Evolutionary conservation across 2,797 vertebrate species (phyloP).

Genomic region (Scomberomorus guttatus): DNA sequence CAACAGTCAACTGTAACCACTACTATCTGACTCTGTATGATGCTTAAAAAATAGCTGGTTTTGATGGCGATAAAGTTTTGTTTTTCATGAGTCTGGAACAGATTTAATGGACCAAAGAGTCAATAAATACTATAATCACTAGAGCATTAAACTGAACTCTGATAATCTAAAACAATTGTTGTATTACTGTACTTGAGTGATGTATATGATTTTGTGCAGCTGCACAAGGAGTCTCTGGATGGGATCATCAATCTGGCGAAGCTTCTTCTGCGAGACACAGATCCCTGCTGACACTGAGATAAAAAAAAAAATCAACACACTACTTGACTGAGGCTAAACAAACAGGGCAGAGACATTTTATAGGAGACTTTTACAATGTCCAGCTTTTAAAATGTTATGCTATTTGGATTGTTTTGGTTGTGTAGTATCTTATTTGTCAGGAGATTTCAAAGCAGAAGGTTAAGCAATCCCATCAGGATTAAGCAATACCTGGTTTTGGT

Average conservation of each 20-base stretch:
- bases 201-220: conserved; percentile 94
- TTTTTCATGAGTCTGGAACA: background rate
- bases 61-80: background rate
- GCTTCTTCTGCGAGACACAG: conserved; percentile 91
- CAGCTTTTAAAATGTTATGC: conserved; percentile 12
- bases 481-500: conserved; percentile 84
- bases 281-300: conserved; percentile 87
- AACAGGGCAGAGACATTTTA: background rate
- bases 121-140: background rate
- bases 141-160: background rate
- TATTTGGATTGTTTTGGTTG: conserved; percentile 18
- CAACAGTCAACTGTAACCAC: background rate
- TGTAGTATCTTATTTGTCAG: background rate
- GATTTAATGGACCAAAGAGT: background rate
- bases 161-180: background rate
- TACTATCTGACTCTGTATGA: background rate
- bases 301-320: conserved; percentile 8
- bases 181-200: conserved; percentile 86
- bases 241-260: conserved; percentile 92
- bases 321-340: background rate
- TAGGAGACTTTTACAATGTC: background rate
- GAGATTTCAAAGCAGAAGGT: background rate
- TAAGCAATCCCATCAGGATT: background rate
- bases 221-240: conserved; percentile 91
- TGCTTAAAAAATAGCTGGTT: background rate